A percentile compares a stretch with the other conserved stretches of the same genome.
phyloP scores from a whole-genome alignment of 2,113 vertebrate genomes.

The Narcine bancroftii region DNA sequence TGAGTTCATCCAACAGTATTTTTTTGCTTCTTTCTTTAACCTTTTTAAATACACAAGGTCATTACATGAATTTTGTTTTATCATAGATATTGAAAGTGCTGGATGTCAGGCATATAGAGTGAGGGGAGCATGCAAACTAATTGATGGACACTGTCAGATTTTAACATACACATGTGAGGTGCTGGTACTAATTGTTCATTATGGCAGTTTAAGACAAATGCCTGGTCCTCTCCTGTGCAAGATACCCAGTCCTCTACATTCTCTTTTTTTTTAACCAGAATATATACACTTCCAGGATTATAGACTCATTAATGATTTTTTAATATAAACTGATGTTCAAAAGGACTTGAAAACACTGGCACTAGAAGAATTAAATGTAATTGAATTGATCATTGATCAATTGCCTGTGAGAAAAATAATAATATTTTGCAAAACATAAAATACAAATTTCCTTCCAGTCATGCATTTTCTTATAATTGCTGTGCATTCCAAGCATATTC shows the following conservation, averaged over 20 bases:
- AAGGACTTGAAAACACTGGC: background rate
- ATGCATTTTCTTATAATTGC: background rate
- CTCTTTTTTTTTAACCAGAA: background rate
- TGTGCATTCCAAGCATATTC: background rate
- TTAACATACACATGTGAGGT: background rate
- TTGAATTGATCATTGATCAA: background rate
- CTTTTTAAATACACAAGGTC: too few relatives aligned
- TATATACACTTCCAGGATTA: background rate
- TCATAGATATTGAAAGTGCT: background rate
- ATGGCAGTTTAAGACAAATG: background rate
- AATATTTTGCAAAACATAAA: background rate
- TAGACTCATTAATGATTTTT: background rate
- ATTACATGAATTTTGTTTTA: background rate
- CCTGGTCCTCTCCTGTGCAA: background rate
- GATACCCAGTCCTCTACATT: background rate
- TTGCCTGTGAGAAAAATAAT: background rate
- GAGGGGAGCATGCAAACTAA: background rate
- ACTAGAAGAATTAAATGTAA: background rate
- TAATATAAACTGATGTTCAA: background rate
- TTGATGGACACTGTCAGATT: background rate
- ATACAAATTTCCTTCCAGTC: background rate
- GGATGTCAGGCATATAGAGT: background rate
- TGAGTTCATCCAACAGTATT: too few relatives aligned
- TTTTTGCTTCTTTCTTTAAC: background rate
- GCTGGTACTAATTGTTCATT: background rate